phyloP scores from a whole-genome alignment of 2,113 vertebrate genomes.

The Stictonetta naevosa region DNA sequence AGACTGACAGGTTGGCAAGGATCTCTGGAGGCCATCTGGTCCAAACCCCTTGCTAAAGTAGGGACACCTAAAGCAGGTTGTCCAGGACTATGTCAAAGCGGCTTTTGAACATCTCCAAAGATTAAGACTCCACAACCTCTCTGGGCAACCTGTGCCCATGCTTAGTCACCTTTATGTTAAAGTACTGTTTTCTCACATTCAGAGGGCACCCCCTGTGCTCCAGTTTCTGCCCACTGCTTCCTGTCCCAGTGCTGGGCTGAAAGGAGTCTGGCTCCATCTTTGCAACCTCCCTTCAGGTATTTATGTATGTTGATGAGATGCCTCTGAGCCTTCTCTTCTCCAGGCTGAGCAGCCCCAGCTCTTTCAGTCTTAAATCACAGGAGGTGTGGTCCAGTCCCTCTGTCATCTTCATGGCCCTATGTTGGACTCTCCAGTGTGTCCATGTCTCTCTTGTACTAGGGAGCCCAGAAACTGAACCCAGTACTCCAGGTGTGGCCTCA shows the following conservation, averaged over 20 bases:
- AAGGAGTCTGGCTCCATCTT: neutral
- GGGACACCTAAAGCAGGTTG: neutral
- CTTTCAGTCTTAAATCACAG: neutral
- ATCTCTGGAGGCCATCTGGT: neutral
- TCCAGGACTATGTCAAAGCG: neutral
- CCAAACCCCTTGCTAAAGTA: neutral
- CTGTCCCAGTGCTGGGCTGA: too few species aligned
- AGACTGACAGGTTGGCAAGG: neutral
- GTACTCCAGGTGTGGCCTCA: neutral
- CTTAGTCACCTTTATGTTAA: neutral
- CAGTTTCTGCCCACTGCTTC: neutral
- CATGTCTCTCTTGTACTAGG: neutral
- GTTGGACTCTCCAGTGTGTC: neutral
- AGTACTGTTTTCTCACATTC: neutral
- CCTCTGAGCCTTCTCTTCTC: neutral
- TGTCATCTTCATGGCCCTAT: neutral
- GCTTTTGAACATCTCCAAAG: neutral
- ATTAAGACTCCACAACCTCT: neutral
- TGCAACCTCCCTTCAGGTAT: neutral
- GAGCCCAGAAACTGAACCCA: neutral
- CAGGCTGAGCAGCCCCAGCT: neutral
- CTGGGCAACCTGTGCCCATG: neutral
- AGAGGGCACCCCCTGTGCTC: neutral
- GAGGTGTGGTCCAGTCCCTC: neutral
- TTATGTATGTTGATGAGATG: neutral